These are phyloP conservation scores for Xestoiulus laeticollis DNA, from an alignment of 2,888 invertebrate genomes.

Conservation along the genomic window DNA sequence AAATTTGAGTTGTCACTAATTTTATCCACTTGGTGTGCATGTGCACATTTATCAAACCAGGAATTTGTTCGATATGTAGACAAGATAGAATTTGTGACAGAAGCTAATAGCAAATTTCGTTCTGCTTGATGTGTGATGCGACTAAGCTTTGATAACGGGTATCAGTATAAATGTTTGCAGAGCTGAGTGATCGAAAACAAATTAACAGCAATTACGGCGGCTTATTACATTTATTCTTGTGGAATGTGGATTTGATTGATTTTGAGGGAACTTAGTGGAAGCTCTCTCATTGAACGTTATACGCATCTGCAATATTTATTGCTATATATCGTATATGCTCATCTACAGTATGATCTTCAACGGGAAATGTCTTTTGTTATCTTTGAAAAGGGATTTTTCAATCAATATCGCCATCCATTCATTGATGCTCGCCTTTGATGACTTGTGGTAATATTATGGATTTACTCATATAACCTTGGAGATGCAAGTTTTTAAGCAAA, in stretches of 20 bases:
- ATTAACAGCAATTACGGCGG: not conserved
- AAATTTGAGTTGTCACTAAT: no score
- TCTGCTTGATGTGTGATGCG: no score
- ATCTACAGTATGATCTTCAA: not conserved
- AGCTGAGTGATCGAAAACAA: slow-evolving; percentile 25
- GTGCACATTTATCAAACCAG: no score
- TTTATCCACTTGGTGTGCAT: no score
- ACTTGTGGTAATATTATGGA: slow-evolving; percentile 34
- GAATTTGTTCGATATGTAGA: no score
- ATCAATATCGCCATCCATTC: slow-evolving; percentile 16
- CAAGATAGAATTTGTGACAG: no score
- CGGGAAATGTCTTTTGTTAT: slow-evolving; percentile 5
- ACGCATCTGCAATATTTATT: not conserved
- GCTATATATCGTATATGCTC: not conserved
- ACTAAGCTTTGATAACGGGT: not conserved
- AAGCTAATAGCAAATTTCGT: no score
- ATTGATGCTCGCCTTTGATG: slow-evolving; percentile 12
- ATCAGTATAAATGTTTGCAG: not conserved
- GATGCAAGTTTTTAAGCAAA: slow-evolving; percentile 27
- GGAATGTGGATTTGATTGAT: slow-evolving; percentile 4
- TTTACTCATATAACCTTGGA: slow-evolving; percentile 4
- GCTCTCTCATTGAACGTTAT: not conserved
- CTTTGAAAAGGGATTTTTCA: not conserved
- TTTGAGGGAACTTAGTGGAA: not conserved
- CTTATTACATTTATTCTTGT: not conserved